These are phyloP conservation scores for Mythimna impura DNA, from an alignment of 2,888 invertebrate genomes.

Conservation along the genomic window DNA sequence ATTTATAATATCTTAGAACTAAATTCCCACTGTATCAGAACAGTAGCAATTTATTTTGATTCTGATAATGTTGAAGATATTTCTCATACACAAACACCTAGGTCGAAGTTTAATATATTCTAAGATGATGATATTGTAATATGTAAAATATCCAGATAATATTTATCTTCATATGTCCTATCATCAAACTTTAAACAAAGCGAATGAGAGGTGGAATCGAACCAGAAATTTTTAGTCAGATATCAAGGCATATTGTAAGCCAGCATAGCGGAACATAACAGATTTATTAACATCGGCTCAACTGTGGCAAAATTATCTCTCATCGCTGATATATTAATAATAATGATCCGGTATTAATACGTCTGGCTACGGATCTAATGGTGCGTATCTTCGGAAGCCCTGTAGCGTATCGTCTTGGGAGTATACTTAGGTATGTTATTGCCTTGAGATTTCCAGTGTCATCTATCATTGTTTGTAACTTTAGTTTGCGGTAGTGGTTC, in stretches of 20 bases:
- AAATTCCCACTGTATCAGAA: constrained; percentile 13
- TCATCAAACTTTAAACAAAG: constrained; percentile 28
- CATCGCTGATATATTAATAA: constrained; percentile 81
- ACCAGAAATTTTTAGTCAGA: constrained; percentile 44
- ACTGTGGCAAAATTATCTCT: constrained; percentile 72
- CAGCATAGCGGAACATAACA: constrained; percentile 63
- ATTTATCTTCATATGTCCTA: constrained; percentile 29
- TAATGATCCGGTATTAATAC: constrained; percentile 80
- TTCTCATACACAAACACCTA: constrained; percentile 8
- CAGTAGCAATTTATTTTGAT: constrained; percentile 19
- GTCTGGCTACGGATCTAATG: constrained; percentile 76
- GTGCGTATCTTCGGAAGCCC: constrained; percentile 70
- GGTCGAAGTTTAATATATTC: constrained; percentile 22
- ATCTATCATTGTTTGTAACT: constrained; percentile 52
- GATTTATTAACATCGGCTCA: constrained; percentile 70
- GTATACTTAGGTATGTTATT: constrained; percentile 26
- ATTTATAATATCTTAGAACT: constrained; percentile 13
- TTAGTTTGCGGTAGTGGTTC: constrained; percentile 8
- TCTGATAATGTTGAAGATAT: background rate
- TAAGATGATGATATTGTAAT: constrained; percentile 2
- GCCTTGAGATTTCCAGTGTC: constrained; percentile 33
- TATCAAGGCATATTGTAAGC: constrained; percentile 65
- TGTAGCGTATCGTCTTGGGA: constrained; percentile 67
- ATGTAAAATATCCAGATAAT: constrained; percentile 49
- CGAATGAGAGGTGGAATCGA: constrained; percentile 30